Evolutionary conservation across 1,140 invertebrate genomes (phyloP).

Genomic region (Olivierus martensii): DNA sequence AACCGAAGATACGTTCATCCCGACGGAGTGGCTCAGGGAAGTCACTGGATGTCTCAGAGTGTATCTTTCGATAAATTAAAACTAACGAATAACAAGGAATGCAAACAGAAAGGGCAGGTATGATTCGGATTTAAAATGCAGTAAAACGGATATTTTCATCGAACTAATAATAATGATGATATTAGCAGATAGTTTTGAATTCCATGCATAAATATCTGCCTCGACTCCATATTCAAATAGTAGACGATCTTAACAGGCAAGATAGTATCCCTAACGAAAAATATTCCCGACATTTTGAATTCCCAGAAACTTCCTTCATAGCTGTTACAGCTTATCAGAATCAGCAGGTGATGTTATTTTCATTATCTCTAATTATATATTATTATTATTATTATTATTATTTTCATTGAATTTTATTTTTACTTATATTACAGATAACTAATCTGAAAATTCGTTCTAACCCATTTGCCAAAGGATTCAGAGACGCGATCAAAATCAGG

Average conservation of each 20-base stretch:
- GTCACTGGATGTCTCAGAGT: constrained; percentile 42
- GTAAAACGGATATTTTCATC: too few species aligned
- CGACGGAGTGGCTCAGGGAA: constrained; percentile 40
- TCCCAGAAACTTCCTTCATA: constrained; percentile 97
- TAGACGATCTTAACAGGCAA: neutral
- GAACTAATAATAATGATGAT: too few species aligned
- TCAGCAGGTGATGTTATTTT: constrained; percentile 56
- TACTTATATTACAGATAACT: constrained; percentile 36
- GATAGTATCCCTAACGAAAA: neutral
- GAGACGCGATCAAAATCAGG: constrained; percentile 23
- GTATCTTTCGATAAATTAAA: constrained; percentile 47
- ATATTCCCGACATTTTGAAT: constrained; percentile 50
- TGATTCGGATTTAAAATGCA: too few species aligned
- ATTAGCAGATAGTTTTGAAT: constrained; percentile 36
- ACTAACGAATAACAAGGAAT: constrained; percentile 40
- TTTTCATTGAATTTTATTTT: too few species aligned
- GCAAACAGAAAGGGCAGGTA: constrained; percentile 41
- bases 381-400: too few species aligned
- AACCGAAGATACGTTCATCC: constrained; percentile 39
- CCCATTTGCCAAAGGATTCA: constrained; percentile 41
- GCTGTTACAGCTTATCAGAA: constrained; percentile 94
- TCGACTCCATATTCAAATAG: constrained; percentile 32
- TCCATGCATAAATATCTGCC: constrained; percentile 43
- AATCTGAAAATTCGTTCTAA: constrained; percentile 43
- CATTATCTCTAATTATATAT: too few species aligned